Evolutionary conservation across 23 tunicate species (phyloP).

Genomic region (Clavelina lepadiformis): DNA sequence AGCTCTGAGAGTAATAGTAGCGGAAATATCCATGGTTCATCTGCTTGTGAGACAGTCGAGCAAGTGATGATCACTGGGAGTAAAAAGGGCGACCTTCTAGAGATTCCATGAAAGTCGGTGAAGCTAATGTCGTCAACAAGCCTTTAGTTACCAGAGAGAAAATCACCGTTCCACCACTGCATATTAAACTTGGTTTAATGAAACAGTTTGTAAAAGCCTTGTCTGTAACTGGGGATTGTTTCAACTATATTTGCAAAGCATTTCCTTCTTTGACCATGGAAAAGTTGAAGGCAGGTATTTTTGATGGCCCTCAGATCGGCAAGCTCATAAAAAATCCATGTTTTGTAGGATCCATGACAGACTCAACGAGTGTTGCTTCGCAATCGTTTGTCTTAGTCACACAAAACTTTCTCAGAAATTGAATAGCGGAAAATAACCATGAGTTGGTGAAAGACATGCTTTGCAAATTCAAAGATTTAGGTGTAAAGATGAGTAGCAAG

Average conservation of each 20-base stretch:
- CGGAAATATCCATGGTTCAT: slow-evolving; percentile 16
- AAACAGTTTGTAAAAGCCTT: slow-evolving; percentile 12
- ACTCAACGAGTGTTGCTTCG: not conserved
- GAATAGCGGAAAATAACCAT: slow-evolving; percentile 7
- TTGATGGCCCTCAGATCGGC: not conserved
- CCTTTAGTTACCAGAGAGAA: slow-evolving; percentile 11
- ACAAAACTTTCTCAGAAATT: slow-evolving; percentile 5
- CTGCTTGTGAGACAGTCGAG: slow-evolving; percentile 17
- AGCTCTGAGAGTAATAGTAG: not conserved
- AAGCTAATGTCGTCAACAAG: slow-evolving; percentile 9
- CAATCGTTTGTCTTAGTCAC: slow-evolving; percentile 16
- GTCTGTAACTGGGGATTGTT: slow-evolving; percentile 3
- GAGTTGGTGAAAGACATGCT: slow-evolving; percentile 18
- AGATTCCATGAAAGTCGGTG: slow-evolving; percentile 14
- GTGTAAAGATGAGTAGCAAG: slow-evolving; percentile 18
- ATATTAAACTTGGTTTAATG: slow-evolving; percentile 14
- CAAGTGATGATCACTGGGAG: slow-evolving; percentile 8
- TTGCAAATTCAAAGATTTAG: slow-evolving; percentile 17
- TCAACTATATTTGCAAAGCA: slow-evolving; percentile 18
- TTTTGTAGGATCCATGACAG: slow-evolving; percentile 16
- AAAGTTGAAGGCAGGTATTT: slow-evolving; percentile 18
- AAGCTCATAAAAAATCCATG: not conserved
- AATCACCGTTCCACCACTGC: slow-evolving; percentile 11
- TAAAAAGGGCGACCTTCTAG: not conserved
- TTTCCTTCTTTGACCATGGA: slow-evolving; percentile 14